phyloP scores from a whole-genome alignment of 2,888 invertebrate species.

The Lepidochitona cinerea region DNA sequence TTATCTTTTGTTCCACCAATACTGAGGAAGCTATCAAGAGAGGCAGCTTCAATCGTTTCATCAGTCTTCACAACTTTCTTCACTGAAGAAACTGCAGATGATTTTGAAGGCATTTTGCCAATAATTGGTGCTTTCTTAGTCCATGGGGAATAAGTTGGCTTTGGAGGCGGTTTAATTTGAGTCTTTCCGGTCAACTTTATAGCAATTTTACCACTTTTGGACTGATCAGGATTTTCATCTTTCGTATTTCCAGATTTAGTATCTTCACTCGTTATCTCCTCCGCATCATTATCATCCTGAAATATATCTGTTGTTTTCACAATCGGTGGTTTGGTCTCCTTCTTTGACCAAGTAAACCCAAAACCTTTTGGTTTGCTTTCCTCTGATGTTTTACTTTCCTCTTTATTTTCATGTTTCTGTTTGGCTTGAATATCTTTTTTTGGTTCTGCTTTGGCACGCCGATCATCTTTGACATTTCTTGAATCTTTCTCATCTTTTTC shows the following conservation, averaged over 20 bases:
- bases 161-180: conserved; percentile 19
- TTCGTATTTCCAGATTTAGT: not conserved
- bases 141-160: not conserved
- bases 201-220: conserved; percentile 19
- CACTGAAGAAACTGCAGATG: not conserved
- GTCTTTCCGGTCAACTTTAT: conserved; percentile 31
- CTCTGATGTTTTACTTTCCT: too few relatives aligned
- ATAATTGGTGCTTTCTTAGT: not conserved
- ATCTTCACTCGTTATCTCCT: not conserved
- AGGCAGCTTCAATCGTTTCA: not conserved
- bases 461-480: too few relatives aligned
- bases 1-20: not conserved
- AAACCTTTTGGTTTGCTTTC: too few relatives aligned
- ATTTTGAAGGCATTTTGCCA: not conserved
- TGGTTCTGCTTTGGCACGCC: too few relatives aligned
- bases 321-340: not conserved
- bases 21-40: not conserved
- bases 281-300: conserved; percentile 13
- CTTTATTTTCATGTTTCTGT: too few relatives aligned
- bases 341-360: not conserved
- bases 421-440: too few relatives aligned
- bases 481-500: not conserved
- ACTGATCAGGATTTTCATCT: not conserved
- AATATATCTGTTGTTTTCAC: not conserved
- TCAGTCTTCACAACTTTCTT: not conserved